Percentiles rank a stretch among this genome's conserved stretches.
Evolutionary conservation across 2,113 vertebrate species (phyloP).

Genomic region (Helogale parvula): DNA sequence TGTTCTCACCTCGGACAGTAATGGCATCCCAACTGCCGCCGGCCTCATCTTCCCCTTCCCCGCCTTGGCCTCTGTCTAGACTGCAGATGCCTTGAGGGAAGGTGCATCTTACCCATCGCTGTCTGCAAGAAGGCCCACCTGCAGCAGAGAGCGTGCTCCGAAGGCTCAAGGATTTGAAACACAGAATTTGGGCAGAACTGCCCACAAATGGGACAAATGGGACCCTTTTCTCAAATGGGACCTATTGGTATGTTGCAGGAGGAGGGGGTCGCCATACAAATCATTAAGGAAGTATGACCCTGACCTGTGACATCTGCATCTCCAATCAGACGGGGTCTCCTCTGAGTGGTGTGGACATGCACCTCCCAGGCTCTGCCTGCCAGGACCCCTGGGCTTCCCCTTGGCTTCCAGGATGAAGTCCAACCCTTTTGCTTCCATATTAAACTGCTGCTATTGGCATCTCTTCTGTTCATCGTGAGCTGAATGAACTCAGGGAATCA

Average conservation of each 20-base stretch:
- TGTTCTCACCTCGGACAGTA: not conserved
- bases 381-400: not conserved
- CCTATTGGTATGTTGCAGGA: not conserved
- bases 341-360: not conserved
- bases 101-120: fast-evolving
- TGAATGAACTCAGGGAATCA: not conserved
- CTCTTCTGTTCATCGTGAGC: not conserved
- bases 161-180: not conserved
- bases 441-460: not conserved
- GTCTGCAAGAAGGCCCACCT: not conserved
- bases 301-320: not conserved
- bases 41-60: not conserved
- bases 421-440: not conserved
- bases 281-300: not conserved
- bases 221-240: not conserved
- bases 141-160: fast-evolving
- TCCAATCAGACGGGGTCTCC: not conserved
- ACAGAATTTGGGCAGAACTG: not conserved
- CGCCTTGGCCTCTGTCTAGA: not conserved
- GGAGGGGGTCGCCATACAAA: not conserved
- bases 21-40: too few species aligned
- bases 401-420: not conserved
- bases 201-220: not conserved
- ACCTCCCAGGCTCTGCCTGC: too few species aligned
- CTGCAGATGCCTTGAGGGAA: not conserved